A percentile compares a stretch with the other conserved stretches of the same genome.
Conservation (phyloP, 1,140 invertebrate species). For the Hypsibius dujardini region DNA sequence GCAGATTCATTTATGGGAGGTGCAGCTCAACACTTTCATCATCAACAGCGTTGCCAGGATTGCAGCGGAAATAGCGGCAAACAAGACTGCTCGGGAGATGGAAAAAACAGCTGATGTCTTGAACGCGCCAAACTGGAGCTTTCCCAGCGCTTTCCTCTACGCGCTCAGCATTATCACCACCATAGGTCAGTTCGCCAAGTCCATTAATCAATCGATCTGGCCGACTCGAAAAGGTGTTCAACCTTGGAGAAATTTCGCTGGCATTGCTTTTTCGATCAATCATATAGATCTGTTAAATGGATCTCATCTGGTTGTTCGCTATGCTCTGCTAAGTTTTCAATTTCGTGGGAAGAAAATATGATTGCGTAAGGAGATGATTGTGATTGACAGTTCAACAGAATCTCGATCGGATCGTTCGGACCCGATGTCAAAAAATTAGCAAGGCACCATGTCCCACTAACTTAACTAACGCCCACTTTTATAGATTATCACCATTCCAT, state of each 20-base stretch:
- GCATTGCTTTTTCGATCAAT: neutral
- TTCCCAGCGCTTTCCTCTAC: constrained; percentile 72
- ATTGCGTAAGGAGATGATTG: too few relatives aligned
- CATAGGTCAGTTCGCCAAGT: constrained; percentile 55
- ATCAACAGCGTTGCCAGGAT: constrained; percentile 61
- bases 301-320: constrained; percentile 80
- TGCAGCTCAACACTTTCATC: constrained; percentile 60
- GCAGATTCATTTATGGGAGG: neutral
- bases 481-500: too few relatives aligned
- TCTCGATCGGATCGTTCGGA: too few relatives aligned
- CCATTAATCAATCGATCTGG: too few relatives aligned
- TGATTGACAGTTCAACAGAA: too few relatives aligned
- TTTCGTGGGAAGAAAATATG: too few relatives aligned
- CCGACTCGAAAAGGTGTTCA: too few relatives aligned
- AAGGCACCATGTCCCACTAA: too few relatives aligned
- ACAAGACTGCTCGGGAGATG: constrained; percentile 48
- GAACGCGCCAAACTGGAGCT: constrained; percentile 53
- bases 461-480: too few relatives aligned
- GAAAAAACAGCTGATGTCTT: constrained; percentile 29
- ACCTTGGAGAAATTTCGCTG: neutral
- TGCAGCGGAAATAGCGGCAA: constrained; percentile 51
- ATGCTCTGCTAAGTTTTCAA: too few relatives aligned
- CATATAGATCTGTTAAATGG: constrained; percentile 48
- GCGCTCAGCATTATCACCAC: constrained; percentile 86
- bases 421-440: too few relatives aligned